Evolutionary conservation across 2,113 vertebrate genomes (phyloP), one percentile per base, ranked within the genome.

Genomic region (Pteruthius melanotis): DNA sequence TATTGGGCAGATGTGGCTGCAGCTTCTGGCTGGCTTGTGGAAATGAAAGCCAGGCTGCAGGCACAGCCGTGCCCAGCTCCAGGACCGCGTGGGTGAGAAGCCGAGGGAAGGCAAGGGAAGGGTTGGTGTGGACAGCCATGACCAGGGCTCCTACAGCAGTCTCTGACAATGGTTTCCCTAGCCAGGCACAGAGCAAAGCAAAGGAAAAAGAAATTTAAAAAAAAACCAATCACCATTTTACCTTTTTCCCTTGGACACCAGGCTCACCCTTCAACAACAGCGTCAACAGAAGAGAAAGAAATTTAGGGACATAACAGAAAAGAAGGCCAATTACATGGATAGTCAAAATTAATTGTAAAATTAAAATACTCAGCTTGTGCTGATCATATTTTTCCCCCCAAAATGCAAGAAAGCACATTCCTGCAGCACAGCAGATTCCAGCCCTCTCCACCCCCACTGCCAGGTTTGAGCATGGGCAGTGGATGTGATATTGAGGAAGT

Each of bases 201-300:
- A 52, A 78, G 19, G 0, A 27, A 30, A 63, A 28, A 47, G 2
- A 3, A 4, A 19, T 4, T 11, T 16, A 6, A 17, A 26, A 40
- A 9, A 13, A 31, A 39, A 17, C 11, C 23, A 56, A 39, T 17
- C 26, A 37, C 11, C 5, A 7, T 26, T 84, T 97, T 91, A 98
- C 97, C 96, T 98, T 97, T 91, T 90, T 93, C 24, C 98, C 97
- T 83, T 96, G 97, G 79, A 93, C 30, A 12, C 98, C 97, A 0
- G 97, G 97, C 39, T 98, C 97, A 39, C 97, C 98, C 97, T 97
- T 91, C 66, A 57, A 66, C 63, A 86, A 40, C 74, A 75, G 57
- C 10, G 37, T 22, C 33, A 33, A 7, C 15, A 78, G 40, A 33
- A 30, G 30, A 75, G 57, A 91, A 89, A 61, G 9, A 33, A 54